Evolutionary conservation across 2,797 vertebrate species (phyloP).

Genomic region (Phrynocephalus vlangalii): DNA sequence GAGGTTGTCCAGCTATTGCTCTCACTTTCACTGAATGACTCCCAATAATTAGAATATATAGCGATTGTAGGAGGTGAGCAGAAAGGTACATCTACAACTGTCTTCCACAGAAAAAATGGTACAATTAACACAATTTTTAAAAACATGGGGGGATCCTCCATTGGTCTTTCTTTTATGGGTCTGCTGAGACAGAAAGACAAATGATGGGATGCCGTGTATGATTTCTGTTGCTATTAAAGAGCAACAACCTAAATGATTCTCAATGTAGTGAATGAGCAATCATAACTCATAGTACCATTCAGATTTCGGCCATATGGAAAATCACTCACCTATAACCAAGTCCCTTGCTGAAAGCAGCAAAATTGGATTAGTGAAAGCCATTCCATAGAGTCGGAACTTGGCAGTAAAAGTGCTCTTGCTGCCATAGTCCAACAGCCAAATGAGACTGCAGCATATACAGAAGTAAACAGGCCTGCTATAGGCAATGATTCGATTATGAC

Average conservation of each 20-base stretch:
- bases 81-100: neutral
- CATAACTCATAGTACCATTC: neutral
- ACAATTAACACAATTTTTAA: neutral
- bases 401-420: conserved; percentile 86
- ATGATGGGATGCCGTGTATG: neutral
- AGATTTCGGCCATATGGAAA: conserved; percentile 3
- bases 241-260: neutral
- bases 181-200: neutral
- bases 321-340: conserved; percentile 91
- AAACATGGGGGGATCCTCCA: neutral
- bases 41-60: neutral
- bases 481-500: conserved; percentile 98
- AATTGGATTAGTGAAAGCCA: conserved; percentile 92
- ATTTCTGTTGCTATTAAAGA: neutral
- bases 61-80: neutral
- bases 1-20: neutral
- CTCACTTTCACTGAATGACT: neutral
- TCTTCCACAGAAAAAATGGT: neutral
- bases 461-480: conserved; percentile 99
- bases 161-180: neutral
- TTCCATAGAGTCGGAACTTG: conserved; percentile 91
- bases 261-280: neutral
- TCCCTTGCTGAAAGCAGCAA: conserved; percentile 93
- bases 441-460: conserved; percentile 97
- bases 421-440: conserved; percentile 95